Base-by-base conservation (phyloP, 2,113 vertebrate genomes). In the Rhabdomys dilectus region DNA sequence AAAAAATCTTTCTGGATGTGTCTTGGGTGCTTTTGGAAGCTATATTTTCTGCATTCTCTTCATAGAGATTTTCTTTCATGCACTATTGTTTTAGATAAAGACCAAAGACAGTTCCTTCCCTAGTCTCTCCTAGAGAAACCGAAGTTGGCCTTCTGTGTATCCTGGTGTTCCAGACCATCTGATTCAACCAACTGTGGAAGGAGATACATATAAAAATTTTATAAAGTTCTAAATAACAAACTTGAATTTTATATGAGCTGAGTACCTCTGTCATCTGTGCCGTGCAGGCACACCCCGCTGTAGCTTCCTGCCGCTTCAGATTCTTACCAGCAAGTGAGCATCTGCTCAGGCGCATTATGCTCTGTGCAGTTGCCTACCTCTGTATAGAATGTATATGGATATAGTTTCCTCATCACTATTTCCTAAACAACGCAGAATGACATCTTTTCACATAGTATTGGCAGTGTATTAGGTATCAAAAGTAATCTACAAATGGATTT, bases 31-130 rank as follows among this genome's bases (percentile, higher is more conserved):
- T 91, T 92, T 45, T 93, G 70, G 85, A 64, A 82, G 48, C 31
- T 81, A 7, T 5, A 56, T 81, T 92, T 84, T 66, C 58, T 66
- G 21, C 9, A 92, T 93, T 89, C 7, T 8, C 34, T 92, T 96
- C 12, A 51, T 42, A 77, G 91, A 51, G 24, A 16, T 89, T 62
- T 95, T 72, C 58, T 81, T 91, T 72, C 10, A 73, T 72, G 62
- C 56, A 70, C 13, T 39, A 53, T 93, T 73, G 45, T 77, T 13
- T 51, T 81, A 91, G n/a, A 26, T 89, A 85, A 97, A 84, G 51
- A 77, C 9, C 64, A 92, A 96, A 58, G 34, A 76, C 29, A 48
- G 75, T 24, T 39, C 34, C 21, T 82, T 94, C 42, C 53, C 88
- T 77, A 31, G 36, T 77, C n/a, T 81, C 48, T 72, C 34, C 45